Evolutionary conservation across 2,113 vertebrate genomes (phyloP), one percentile per base, ranked within the genome.

Genomic region (Oreocharis arfaki): DNA sequence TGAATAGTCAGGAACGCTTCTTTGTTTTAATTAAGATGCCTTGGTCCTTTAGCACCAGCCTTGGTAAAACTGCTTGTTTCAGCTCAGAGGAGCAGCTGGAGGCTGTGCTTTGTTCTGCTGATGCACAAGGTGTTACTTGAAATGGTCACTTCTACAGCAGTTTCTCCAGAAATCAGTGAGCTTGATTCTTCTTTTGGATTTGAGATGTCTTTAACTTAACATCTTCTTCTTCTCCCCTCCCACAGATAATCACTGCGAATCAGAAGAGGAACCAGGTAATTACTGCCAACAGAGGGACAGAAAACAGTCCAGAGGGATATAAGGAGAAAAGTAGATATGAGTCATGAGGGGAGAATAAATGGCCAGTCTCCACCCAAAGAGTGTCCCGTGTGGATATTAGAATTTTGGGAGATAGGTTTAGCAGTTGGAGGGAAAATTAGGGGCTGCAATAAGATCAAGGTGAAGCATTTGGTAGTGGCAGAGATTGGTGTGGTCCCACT

Each of bases 201-300:
- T 91, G 55, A 35, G 2, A 0, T 64, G 24, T 41, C 26, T 83
- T 86, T 74, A 65, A 16, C 26, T 33, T 59, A 77, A 56, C 9
- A 33, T 23, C 30, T 64, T 87, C 33, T 77, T 68, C 22, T 75
- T 73, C 75, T 77, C 16, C 10, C 10, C 20, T 86, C 56, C 73
- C 41, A 64, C 93, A 97, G 96, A 89, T 3, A 24, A 10, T 12
- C 76, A 78, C 12, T 97, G 96, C 5, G 24, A 39, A 37, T 26
- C 55, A 68, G 30, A 19, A 26, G 75, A 42, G 68, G 39, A 93
- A 71, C 79, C 92, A 96, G 96, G 96, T 97, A 95, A 96, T 75
- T 75, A 49, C 39, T 74, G 27, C 19, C 47, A 88, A 19, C 7
- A 64, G 56, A 49, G 42, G 30, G 35, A n/a, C 41, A 61, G 69